These are phyloP conservation scores for Smittia aterrima DNA, from an alignment of 2,888 invertebrate genomes.

Conservation along the genomic window DNA sequence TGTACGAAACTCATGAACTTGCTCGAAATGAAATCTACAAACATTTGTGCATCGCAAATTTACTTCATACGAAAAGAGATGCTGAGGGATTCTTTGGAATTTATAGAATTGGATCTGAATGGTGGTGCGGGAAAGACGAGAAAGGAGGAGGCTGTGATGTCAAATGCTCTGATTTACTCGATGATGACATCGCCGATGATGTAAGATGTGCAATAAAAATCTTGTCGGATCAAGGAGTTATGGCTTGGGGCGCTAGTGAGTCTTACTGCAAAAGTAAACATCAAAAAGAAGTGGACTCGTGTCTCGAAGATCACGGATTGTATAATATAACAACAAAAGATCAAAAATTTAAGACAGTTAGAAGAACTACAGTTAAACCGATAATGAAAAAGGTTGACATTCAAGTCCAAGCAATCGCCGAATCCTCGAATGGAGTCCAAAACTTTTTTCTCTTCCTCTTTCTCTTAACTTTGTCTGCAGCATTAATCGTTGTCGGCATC, in stretches of 20 bases:
- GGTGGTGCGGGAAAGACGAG: constrained; percentile 14
- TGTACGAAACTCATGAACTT: not conserved
- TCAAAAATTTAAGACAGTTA: too few species aligned
- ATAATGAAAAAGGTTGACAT: too few species aligned
- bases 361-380: too few species aligned
- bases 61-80: not conserved
- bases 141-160: constrained; percentile 17
- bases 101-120: constrained; percentile 3
- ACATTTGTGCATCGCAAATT: not conserved
- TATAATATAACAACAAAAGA: too few species aligned
- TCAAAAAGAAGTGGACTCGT: too few species aligned
- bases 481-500: too few species aligned
- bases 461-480: too few species aligned
- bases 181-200: constrained; percentile 18
- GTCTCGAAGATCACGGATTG: too few species aligned
- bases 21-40: not conserved
- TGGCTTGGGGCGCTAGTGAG: not conserved
- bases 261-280: too few species aligned
- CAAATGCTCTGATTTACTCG: not conserved
- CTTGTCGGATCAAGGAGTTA: not conserved
- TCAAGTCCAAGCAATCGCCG: too few species aligned
- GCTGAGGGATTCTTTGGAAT: not conserved
- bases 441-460: too few species aligned
- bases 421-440: too few species aligned
- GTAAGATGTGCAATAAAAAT: not conserved